These are phyloP conservation scores for Nannoperca obscura DNA, from an alignment of 2,797 vertebrate species.

Conservation along the genomic window DNA sequence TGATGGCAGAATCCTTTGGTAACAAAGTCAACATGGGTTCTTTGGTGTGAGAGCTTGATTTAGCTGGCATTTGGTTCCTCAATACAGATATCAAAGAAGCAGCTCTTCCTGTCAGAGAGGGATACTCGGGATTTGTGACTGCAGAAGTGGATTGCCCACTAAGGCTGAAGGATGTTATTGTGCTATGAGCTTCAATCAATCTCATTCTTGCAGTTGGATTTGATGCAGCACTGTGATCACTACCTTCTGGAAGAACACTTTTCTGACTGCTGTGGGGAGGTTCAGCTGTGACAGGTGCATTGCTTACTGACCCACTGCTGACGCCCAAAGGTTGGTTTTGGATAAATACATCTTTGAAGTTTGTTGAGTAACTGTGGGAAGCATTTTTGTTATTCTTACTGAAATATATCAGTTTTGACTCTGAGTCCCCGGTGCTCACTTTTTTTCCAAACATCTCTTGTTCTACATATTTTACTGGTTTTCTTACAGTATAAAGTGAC, in stretches of 20 bases:
- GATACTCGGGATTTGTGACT: conserved; percentile 45
- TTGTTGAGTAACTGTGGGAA: conserved; percentile 32
- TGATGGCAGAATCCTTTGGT: conserved; percentile 31
- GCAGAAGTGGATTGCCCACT: conserved; percentile 19
- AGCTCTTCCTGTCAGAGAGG: conserved; percentile 31
- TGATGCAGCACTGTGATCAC: conserved; percentile 47
- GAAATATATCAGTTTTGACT: conserved; percentile 33
- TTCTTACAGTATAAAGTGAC: conserved; percentile 19
- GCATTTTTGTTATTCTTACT: conserved; percentile 33
- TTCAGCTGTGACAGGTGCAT: conserved; percentile 24
- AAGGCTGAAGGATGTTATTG: conserved; percentile 24
- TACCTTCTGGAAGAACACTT: conserved; percentile 32
- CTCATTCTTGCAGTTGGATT: conserved; percentile 38
- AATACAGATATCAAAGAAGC: conserved; percentile 60
- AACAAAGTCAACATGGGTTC: conserved; percentile 37
- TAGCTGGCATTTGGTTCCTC: conserved; percentile 27
- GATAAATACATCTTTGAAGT: conserved; percentile 25
- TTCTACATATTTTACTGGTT: conserved; percentile 18
- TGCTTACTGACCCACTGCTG: conserved; percentile 40
- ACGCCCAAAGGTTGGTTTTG: conserved; percentile 26
- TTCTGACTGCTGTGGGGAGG: conserved; percentile 18
- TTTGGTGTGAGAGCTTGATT: conserved; percentile 32
- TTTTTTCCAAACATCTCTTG: conserved; percentile 23
- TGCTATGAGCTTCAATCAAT: conserved; percentile 37
- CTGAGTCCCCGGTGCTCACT: neutral